phyloP scores from a whole-genome alignment of 1,140 invertebrate genomes.

The Lepidotrigona ventralis region DNA sequence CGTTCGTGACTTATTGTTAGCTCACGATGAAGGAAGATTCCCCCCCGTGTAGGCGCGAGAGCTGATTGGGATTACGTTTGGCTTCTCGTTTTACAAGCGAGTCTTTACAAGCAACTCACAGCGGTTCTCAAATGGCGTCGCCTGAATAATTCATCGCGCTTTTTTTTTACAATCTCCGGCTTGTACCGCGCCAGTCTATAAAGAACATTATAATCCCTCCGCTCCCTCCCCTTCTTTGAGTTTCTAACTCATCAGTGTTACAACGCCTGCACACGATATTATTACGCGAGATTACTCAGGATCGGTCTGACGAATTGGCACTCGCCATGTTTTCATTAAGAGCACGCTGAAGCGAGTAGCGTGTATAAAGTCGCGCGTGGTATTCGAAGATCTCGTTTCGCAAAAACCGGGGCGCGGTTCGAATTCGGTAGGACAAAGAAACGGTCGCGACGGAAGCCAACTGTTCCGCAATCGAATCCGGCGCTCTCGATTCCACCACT shows the following conservation, averaged over 20 bases:
- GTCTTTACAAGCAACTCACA: not conserved
- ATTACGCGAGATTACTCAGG: not conserved
- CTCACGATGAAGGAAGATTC: constrained; percentile 36
- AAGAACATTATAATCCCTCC: not conserved
- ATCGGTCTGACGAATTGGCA: not conserved
- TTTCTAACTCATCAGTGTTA: not conserved
- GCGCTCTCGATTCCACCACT: not conserved
- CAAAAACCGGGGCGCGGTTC: not conserved
- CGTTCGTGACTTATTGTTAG: constrained; percentile 38
- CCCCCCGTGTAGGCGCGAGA: constrained; percentile 18
- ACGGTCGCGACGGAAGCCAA: constrained; percentile 4
- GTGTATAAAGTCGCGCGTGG: too few relatives aligned
- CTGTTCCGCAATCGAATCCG: not conserved
- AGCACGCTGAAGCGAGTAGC: not conserved
- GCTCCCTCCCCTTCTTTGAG: too few relatives aligned
- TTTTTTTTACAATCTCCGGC: not conserved
- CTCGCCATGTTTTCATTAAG: not conserved
- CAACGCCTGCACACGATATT: not conserved
- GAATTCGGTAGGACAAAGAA: not conserved
- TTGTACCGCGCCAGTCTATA: not conserved
- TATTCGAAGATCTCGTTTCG: not conserved
- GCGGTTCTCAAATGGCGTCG: not conserved
- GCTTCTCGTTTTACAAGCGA: constrained; percentile 49
- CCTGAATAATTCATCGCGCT: constrained; percentile 29
- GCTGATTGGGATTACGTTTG: constrained; percentile 50